Conservation (phyloP, 2,113 vertebrate genomes). For the Gallinago jamesoni region DNA sequence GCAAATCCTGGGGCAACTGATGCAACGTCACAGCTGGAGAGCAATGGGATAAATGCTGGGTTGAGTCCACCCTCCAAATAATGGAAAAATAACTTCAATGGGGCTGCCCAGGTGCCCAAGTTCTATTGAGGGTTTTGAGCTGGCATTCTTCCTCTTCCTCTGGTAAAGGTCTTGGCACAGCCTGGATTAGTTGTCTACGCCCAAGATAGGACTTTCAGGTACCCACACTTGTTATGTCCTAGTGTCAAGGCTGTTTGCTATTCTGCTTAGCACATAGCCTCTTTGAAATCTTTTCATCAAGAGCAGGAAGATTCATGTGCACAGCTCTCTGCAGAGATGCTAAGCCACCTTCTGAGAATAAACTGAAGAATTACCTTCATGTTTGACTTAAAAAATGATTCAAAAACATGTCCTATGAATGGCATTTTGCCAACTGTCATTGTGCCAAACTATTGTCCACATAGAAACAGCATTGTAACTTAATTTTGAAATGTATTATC, state of each 20-base stretch:
- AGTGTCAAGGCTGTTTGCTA: rapidly evolving
- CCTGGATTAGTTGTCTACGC: neutral
- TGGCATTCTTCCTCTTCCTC: rapidly evolving
- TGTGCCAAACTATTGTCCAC: neutral
- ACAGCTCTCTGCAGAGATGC: neutral
- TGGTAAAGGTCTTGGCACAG: neutral
- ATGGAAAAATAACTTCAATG: neutral
- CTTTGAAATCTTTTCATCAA: neutral
- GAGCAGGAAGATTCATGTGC: rapidly evolving
- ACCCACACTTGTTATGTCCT: neutral
- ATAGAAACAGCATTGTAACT: neutral
- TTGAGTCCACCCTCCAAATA: neutral
- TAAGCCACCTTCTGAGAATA: neutral
- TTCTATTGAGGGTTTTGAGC: neutral
- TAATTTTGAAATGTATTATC: neutral
- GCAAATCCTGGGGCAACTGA: neutral
- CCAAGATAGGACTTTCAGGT: neutral
- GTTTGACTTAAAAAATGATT: neutral
- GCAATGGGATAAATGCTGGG: neutral
- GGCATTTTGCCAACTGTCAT: neutral
- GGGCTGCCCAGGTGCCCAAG: neutral
- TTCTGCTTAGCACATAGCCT: too few relatives aligned
- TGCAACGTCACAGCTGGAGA: neutral
- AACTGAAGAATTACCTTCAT: neutral
- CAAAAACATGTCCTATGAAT: neutral